phyloP scores from a whole-genome alignment of 2,113 vertebrate genomes.

The Bettongia penicillata region DNA sequence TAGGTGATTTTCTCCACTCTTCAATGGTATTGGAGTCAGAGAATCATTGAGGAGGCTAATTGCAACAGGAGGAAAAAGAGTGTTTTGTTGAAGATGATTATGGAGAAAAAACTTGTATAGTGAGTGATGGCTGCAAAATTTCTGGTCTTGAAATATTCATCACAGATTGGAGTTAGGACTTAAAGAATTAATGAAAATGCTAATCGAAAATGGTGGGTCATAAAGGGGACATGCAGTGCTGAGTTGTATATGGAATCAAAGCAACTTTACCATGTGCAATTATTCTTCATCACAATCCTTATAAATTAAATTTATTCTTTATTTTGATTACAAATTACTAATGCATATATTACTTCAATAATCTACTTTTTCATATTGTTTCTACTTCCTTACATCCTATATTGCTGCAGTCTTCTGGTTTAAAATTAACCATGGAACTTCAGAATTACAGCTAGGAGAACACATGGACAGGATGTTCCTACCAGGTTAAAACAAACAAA shows the following conservation, averaged over 20 bases:
- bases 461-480: background rate
- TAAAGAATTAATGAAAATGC: background rate
- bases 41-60: background rate
- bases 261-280: background rate
- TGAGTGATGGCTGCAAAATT: background rate
- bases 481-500: background rate
- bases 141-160: background rate
- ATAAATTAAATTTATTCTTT: background rate
- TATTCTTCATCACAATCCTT: background rate
- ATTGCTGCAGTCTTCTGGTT: background rate
- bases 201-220: background rate
- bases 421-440: background rate
- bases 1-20: background rate
- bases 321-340: background rate
- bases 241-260: background rate
- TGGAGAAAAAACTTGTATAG: background rate
- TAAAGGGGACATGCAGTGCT: too few relatives aligned
- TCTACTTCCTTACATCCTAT: background rate
- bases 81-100: background rate
- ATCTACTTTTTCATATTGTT: background rate
- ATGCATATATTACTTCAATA: background rate
- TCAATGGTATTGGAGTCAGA: background rate
- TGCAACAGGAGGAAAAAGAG: background rate
- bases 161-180: background rate
- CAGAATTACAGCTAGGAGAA: background rate